Evolutionary conservation across 2,113 vertebrate genomes (phyloP), one percentile per base, ranked within the genome.

Genomic region (Bungarus multicinctus): DNA sequence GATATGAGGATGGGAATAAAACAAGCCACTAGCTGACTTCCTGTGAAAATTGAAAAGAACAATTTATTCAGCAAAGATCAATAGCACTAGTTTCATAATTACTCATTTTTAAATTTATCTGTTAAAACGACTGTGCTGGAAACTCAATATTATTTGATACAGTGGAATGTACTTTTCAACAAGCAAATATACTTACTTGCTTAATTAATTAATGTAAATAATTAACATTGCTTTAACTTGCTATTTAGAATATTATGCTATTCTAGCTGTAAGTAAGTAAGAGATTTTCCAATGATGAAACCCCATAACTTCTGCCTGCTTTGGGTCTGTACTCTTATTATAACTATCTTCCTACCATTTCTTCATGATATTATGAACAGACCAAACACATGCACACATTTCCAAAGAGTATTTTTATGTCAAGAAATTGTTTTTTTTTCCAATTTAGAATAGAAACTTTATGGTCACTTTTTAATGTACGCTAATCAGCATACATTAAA

Each of bases 1-100:
- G 98, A 99, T 96, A 99, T 98, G 85, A 99, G 98, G 85, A 99
- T 97, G 7, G 98, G 98, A 22, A 99, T 96, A 89, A 99, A 96
- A 95, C 98, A 95, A 92, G 98, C 96, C 92, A 98, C 97, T 95
- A 99, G 97, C 89, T 97, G 98, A 95, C 98, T 93, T 93, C 98
- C 99, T 99, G 96, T 87, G 1, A 93, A 95, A 95, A 22, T 39
- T 6, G 23, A 89, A 57, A 55, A 87, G 96, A 94, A 64, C 9
- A 95, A 0, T 58, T 55, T 74, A 90, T 85, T 88, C 60, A 90
- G 85, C 85, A 93, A 74, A 58, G 52, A 93, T 20, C 6, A 5
- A 27, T 93, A 60, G 0, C 39, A 43, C 18, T 85, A 87, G 10
- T 81, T 69, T 30, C 58, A 89, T 20, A 89, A 89, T 50, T 27